Evolutionary conservation across 2,113 vertebrate species (phyloP), one percentile per base, ranked within the genome.

Genomic region (Notiomystis cincta): DNA sequence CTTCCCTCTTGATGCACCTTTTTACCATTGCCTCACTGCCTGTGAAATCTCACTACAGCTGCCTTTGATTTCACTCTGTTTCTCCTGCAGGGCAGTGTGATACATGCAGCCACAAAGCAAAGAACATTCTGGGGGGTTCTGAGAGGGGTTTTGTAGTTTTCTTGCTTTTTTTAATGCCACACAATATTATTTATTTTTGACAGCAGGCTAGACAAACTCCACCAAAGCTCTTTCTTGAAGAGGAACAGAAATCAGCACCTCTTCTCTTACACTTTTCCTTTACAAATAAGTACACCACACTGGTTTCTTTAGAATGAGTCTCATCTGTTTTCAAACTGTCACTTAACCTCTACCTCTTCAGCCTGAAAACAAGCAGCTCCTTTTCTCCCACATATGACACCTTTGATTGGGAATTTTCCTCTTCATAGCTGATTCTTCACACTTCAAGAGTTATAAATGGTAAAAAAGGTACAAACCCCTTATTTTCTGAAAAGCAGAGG

Each of bases 311-410:
- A 58, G 64, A 95, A 92, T 14, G 22, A 95, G 47, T 21, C 30
- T 83, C 80, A 87, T 80, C 60, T 89, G 69, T 66, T 95, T 95
- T 89, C 67, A 81, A 50, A 62, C 53, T 75, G 38, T 37, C 78
- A 85, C 45, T 94, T 91, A 93, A 88, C 85, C 62, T 70, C 65
- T 87, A 35, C 19, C 51, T 89, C 70, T 95, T 84, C 89, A 90
- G 51, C 22, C 38, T 87, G 77, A 75, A 95, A 92, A 70, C 47
- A 86, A 89, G 80, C 80, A 93, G 72, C 69, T 91, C 70, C 56
- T 93, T 83, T 90, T 87, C 87, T 92, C 38, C 38, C 15, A 48
- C 22, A 38, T 54, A 47, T 62, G 60, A 95, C 64, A 93, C 65
- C 48, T 89, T 44, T 92, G 83, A 94, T 70, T 94, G 83, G 21